These are phyloP conservation scores for Tortrix viridana DNA, from an alignment of 2,888 invertebrate species.

Conservation along the genomic window DNA sequence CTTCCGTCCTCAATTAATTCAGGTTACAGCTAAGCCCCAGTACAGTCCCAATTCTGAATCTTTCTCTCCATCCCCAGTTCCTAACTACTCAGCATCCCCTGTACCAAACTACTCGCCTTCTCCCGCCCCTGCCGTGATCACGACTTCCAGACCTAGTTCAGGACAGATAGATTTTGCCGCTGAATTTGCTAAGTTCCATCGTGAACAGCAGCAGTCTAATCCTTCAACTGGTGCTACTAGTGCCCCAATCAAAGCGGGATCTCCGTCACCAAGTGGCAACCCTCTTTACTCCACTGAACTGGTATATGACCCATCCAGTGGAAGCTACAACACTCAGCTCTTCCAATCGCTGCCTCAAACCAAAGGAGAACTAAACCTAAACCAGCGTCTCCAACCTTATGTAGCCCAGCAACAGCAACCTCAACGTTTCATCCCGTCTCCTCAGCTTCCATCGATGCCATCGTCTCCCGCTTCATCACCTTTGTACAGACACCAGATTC, in stretches of 20 bases:
- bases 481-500: constrained; percentile 77
- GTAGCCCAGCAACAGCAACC: constrained; percentile 84
- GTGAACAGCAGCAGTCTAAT: constrained; percentile 85
- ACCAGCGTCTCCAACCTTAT: constrained; percentile 90
- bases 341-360: constrained; percentile 90
- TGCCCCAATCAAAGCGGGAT: constrained; percentile 64
- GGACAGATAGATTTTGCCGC: constrained; percentile 87
- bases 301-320: constrained; percentile 89
- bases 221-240: constrained; percentile 67
- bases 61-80: constrained; percentile 65
- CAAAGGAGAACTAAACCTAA: constrained; percentile 88
- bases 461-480: constrained; percentile 66
- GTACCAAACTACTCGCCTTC: constrained; percentile 76
- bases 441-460: constrained; percentile 80
- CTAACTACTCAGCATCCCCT: constrained; percentile 61
- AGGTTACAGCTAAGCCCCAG: constrained; percentile 83
- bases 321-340: constrained; percentile 91
- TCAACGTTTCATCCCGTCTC: constrained; percentile 83
- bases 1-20: constrained; percentile 85
- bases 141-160: constrained; percentile 56
- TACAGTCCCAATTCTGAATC: constrained; percentile 70
- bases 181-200: constrained; percentile 89
- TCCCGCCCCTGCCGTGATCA: constrained; percentile 58
- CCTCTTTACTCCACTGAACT: constrained; percentile 91
- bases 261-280: constrained; percentile 77